phyloP scores from a whole-genome alignment of 2,888 invertebrate genomes.

The Bellardia bayeri region DNA sequence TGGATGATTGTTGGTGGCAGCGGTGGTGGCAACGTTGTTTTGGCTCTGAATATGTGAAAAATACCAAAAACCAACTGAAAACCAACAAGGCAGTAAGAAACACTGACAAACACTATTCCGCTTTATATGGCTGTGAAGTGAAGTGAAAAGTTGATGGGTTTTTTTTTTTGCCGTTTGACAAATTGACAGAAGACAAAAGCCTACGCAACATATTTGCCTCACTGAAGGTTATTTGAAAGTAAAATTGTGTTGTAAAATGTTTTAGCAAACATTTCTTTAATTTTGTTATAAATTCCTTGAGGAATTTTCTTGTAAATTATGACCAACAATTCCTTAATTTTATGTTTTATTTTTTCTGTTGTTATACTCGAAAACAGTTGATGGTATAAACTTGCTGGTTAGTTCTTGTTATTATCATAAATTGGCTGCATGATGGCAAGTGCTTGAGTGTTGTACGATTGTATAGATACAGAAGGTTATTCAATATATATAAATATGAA shows the following conservation, averaged over 20 bases:
- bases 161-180: slow-evolving; percentile 13
- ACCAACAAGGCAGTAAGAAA: slow-evolving; percentile 25
- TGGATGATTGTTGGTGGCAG: background rate
- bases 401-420: slow-evolving; percentile 13
- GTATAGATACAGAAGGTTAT: background rate
- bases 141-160: slow-evolving; percentile 44
- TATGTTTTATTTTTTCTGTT: background rate
- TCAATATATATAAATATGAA: background rate
- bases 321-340: background rate
- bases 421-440: background rate
- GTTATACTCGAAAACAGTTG: background rate
- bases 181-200: slow-evolving; percentile 19
- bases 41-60: slow-evolving; percentile 21
- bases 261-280: slow-evolving; percentile 8
- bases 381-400: background rate
- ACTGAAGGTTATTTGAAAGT: slow-evolving; percentile 17
- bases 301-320: slow-evolving; percentile 5
- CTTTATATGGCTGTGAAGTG: slow-evolving; percentile 1
- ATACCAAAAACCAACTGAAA: slow-evolving; percentile 1
- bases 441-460: background rate
- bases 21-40: background rate
- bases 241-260: slow-evolving; percentile 14
- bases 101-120: slow-evolving; percentile 8
- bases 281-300: slow-evolving; percentile 18
- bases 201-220: slow-evolving; percentile 5